Evolutionary conservation across 2,888 invertebrate species (phyloP).

Genomic region (Uloborus plumipes): DNA sequence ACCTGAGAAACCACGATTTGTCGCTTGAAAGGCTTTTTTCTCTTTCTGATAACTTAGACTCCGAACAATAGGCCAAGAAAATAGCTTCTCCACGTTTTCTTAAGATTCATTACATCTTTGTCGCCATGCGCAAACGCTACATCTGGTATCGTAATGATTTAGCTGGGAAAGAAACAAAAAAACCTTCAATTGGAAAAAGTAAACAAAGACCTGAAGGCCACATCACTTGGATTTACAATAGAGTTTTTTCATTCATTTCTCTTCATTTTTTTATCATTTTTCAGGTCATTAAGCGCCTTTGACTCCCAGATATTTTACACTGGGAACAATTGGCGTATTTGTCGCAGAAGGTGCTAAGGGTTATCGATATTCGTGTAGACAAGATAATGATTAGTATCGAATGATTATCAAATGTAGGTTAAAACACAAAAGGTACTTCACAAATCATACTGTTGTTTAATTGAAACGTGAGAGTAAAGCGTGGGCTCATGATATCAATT

Average conservation of each 20-base stretch:
- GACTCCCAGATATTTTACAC: neutral
- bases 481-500: too few relatives aligned
- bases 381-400: neutral
- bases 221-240: neutral
- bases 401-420: conserved; percentile 2
- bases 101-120: conserved; percentile 28
- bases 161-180: conserved; percentile 8
- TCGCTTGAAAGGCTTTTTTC: neutral
- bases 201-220: conserved; percentile 30
- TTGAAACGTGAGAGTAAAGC: too few relatives aligned
- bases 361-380: neutral
- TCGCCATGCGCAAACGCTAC: conserved; percentile 4
- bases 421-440: conserved; percentile 7
- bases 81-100: conserved; percentile 6
- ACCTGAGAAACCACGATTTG: neutral
- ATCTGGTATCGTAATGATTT: conserved; percentile 2
- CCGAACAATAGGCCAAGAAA: conserved; percentile 14
- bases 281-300: neutral
- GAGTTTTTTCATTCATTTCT: neutral
- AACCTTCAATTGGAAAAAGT: conserved; percentile 3
- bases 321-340: neutral
- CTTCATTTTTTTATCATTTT: neutral
- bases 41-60: neutral
- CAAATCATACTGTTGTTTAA: neutral
- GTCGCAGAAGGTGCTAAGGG: neutral